These are phyloP conservation scores for Busseola fusca DNA, from an alignment of 2,888 invertebrate species.

Conservation along the genomic window DNA sequence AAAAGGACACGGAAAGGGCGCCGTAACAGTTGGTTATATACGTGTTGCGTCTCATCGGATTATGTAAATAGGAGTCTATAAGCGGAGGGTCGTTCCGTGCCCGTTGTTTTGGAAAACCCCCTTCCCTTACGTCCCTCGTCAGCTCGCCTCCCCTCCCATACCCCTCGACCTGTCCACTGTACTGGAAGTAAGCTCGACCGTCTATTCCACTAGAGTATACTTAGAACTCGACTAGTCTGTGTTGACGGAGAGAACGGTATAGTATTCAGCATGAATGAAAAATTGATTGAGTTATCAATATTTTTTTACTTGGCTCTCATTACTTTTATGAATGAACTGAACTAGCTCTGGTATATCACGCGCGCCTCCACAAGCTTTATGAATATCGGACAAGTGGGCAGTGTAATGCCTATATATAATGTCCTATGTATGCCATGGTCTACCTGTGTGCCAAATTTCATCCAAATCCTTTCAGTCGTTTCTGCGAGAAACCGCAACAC, in stretches of 20 bases:
- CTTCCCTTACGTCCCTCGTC: conserved; percentile 45
- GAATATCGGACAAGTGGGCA: background rate
- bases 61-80: conserved; percentile 74
- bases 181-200: conserved; percentile 66
- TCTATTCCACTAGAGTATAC: conserved; percentile 50
- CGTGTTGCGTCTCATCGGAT: conserved; percentile 64
- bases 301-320: background rate
- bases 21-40: conserved; percentile 55
- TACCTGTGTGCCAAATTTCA: too few relatives aligned
- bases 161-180: conserved; percentile 65
- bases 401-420: too few relatives aligned
- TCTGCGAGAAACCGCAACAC: too few relatives aligned
- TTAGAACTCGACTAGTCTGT: conserved; percentile 35
- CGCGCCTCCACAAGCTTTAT: background rate
- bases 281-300: background rate
- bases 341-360: too few relatives aligned
- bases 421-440: too few relatives aligned
- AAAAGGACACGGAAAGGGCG: conserved; percentile 53
- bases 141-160: conserved; percentile 27
- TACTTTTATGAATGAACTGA: background rate
- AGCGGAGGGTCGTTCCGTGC: conserved; percentile 74
- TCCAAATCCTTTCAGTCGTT: too few relatives aligned
- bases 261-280: conserved; percentile 22
- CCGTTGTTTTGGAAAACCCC: conserved; percentile 80
- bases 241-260: conserved; percentile 21